A percentile compares a stretch with the other conserved stretches of the same genome.
These are phyloP conservation scores for Rynchops niger DNA, from an alignment of 2,113 vertebrate genomes.

Conservation along the genomic window DNA sequence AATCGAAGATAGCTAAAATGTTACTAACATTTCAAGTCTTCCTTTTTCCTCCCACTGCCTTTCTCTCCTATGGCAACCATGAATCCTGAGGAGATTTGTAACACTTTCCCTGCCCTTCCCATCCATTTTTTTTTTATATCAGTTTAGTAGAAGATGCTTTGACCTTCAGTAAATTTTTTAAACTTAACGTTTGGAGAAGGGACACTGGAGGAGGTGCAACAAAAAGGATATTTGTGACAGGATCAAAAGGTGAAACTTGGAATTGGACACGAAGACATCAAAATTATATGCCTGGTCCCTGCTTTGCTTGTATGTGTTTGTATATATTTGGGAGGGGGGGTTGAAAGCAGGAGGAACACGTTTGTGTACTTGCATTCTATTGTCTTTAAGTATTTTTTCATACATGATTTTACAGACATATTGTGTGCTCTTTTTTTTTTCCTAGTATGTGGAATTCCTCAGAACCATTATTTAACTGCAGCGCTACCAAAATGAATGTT, in stretches of 20 bases:
- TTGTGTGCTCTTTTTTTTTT: background rate
- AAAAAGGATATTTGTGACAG: background rate
- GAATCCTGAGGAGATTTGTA: background rate
- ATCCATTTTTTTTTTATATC: background rate
- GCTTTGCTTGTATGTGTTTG: background rate
- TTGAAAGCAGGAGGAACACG: background rate
- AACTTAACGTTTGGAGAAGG: background rate
- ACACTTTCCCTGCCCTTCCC: background rate
- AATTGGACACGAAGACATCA: background rate
- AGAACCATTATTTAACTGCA: background rate
- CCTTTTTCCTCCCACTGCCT: background rate
- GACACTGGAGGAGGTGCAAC: background rate
- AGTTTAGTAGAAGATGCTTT: background rate
- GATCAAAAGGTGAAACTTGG: background rate
- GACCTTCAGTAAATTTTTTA: background rate
- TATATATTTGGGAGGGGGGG: background rate
- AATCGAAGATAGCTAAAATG: background rate
- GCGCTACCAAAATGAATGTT: background rate
- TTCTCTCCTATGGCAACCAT: background rate
- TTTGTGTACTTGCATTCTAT: background rate
- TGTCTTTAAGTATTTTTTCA: background rate
- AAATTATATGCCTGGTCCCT: background rate
- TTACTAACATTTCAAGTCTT: background rate
- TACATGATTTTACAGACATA: background rate
- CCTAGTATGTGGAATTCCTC: background rate